A percentile compares a stretch with the other conserved stretches of the same genome.
Conservation (phyloP, 2,888 invertebrate genomes). For the Limulus polyphemus region DNA sequence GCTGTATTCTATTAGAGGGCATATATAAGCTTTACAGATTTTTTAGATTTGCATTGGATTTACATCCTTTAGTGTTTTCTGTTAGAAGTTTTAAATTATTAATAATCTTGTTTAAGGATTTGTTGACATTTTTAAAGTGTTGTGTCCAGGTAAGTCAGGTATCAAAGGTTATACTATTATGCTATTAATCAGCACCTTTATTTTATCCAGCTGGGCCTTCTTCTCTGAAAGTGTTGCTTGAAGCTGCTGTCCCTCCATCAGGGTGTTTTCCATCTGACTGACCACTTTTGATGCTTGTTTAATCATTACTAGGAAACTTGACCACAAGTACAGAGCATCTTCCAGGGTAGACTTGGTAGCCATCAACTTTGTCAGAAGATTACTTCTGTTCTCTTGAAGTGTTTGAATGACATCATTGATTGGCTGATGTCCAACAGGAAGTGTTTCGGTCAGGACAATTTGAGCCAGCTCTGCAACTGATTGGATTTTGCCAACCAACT, state of each 20-base stretch:
- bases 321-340: conserved; percentile 81
- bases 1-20: no score
- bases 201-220: conserved; percentile 66
- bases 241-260: conserved; percentile 58
- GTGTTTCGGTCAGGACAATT: conserved; percentile 77
- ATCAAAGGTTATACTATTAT: no score
- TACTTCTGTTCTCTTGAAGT: conserved; percentile 82
- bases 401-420: conserved; percentile 70
- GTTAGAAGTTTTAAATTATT: not conserved
- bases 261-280: conserved; percentile 57
- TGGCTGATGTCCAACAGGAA: conserved; percentile 69
- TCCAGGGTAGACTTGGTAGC: conserved; percentile 77
- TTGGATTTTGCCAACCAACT: conserved; percentile 78
- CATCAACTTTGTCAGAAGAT: conserved; percentile 69
- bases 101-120: not conserved
- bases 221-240: conserved; percentile 76
- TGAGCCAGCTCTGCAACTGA: conserved; percentile 81
- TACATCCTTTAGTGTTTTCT: not conserved
- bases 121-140: not conserved
- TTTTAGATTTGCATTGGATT: not conserved
- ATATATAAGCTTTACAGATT: no score
- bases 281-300: conserved; percentile 70
- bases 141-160: no score
- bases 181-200: conserved; percentile 42
- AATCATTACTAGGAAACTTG: conserved; percentile 75